Base-by-base conservation (phyloP, 2,888 invertebrate genomes). In the Epinotia ramella region DNA sequence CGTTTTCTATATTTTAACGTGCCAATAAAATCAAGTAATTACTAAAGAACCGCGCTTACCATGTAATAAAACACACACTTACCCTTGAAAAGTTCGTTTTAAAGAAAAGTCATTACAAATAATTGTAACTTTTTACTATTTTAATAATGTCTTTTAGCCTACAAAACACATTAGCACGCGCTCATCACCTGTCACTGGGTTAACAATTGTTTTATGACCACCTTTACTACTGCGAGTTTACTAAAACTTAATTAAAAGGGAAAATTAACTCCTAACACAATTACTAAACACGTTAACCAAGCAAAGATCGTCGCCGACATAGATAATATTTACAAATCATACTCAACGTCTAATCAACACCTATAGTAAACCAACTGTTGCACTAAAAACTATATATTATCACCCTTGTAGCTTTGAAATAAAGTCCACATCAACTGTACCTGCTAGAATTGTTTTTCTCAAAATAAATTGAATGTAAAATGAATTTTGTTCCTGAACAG, bases 321-420 rank as follows among this genome's bases (percentile, higher is more conserved):
- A 62, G 60, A 75, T 74, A 74, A 75, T 75, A 75, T 75, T 75
- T 75, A 71, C 75, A 44, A 66, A 66, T 56, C 70, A 75, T 9
- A 63, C 33, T 62, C 60, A 13, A 40, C 46, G 57, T 24, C 62
- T 57, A 66, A 60, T 76, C 75, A 76, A 71, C 75, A 71, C 75
- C 74, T 74, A 63, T 18, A 63, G 69, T 71, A 46, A n/a, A 60
- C n/a, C 33, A 56, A 62, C 13, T 60, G 24, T 13, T 20, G 53
- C 11, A 28, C n/a, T 20, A 1, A 28, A 12, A 33, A 57, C 33
- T 53, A 11, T n/a, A 0, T 0, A 76, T 33, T 33, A 18, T 46
- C 44, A 33, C 7, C 57, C 20, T 63, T 63, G 28, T 20, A 0
- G 0, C 18, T 12, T 62, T 28, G 7, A n/a, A 24, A 46, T 76